These are phyloP conservation scores for Syrista parreyssii DNA, from an alignment of 2,888 invertebrate genomes.

Conservation along the genomic window DNA sequence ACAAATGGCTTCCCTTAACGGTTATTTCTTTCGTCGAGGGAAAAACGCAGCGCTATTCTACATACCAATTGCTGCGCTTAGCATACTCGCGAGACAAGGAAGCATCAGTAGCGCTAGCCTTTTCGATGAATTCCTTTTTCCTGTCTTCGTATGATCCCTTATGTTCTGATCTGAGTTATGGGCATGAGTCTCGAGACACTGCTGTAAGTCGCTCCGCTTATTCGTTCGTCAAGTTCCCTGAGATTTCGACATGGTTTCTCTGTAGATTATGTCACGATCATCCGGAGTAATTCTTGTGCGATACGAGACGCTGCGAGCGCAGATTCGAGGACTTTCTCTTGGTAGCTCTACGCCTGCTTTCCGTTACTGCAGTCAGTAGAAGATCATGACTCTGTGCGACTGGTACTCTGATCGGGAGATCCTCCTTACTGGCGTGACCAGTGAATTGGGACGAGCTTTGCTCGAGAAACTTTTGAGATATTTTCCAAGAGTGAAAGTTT, in stretches of 20 bases:
- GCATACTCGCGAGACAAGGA: no score
- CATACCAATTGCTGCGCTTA: constrained; percentile 30
- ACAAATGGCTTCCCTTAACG: constrained; percentile 28
- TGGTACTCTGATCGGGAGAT: constrained; percentile 54
- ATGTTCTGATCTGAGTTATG: no score
- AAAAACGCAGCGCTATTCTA: constrained; percentile 35
- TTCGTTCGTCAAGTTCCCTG: no score
- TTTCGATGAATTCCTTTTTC: no score
- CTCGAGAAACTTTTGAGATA: constrained; percentile 55
- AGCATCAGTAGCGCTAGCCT: no score
- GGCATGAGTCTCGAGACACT: no score
- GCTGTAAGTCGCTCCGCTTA: no score
- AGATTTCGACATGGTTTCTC: no score
- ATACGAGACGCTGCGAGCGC: not conserved
- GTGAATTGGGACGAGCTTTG: constrained; percentile 49
- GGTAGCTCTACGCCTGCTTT: not conserved
- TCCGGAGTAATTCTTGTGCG: no score
- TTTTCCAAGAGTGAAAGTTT: constrained; percentile 43
- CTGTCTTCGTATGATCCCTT: no score
- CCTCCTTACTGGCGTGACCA: constrained; percentile 55
- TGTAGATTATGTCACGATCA: no score
- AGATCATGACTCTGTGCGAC: constrained; percentile 51
- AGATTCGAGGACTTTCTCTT: not conserved
- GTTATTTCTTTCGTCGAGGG: constrained; percentile 26
- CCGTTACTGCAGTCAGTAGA: constrained; percentile 30